Evolutionary conservation across 2,888 invertebrate species (phyloP).

Genomic region (Xestia c-nigrum): DNA sequence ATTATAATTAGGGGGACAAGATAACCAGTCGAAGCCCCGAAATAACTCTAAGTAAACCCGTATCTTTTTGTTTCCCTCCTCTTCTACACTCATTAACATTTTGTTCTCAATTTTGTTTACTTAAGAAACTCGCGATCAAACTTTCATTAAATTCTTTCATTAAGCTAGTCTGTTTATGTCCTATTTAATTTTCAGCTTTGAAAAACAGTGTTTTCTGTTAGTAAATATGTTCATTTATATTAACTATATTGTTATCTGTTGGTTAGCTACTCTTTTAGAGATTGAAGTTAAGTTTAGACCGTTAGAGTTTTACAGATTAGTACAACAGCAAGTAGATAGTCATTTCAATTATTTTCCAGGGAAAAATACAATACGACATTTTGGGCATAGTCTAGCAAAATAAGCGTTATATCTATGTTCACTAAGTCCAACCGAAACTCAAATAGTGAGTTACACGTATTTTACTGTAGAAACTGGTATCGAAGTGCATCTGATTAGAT

Average conservation of each 20-base stretch:
- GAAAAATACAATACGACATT: background rate
- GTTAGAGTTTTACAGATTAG: too few species aligned
- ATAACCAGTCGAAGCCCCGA: background rate
- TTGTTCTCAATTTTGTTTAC: background rate
- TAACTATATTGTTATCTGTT: background rate
- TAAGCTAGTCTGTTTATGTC: background rate
- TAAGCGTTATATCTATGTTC: too few species aligned
- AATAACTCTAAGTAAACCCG: slow-evolving; percentile 21
- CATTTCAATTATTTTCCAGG: background rate
- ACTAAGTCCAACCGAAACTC: too few species aligned
- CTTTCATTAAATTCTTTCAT: slow-evolving; percentile 14
- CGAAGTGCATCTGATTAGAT: background rate
- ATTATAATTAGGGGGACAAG: background rate
- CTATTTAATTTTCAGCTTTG: background rate
- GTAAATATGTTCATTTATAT: background rate
- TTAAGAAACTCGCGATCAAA: background rate
- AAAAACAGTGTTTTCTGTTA: background rate
- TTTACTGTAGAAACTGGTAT: background rate
- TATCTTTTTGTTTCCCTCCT: background rate
- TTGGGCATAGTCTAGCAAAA: background rate
- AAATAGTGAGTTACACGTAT: background rate
- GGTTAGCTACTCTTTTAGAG: background rate
- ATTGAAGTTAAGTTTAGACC: too few species aligned
- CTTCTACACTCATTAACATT: slow-evolving; percentile 3
- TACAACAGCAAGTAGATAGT: too few species aligned